Percentiles rank a stretch among this genome's conserved stretches.
Evolutionary conservation across 2,888 invertebrate genomes (phyloP).

Genomic region (Tiphia femorata): DNA sequence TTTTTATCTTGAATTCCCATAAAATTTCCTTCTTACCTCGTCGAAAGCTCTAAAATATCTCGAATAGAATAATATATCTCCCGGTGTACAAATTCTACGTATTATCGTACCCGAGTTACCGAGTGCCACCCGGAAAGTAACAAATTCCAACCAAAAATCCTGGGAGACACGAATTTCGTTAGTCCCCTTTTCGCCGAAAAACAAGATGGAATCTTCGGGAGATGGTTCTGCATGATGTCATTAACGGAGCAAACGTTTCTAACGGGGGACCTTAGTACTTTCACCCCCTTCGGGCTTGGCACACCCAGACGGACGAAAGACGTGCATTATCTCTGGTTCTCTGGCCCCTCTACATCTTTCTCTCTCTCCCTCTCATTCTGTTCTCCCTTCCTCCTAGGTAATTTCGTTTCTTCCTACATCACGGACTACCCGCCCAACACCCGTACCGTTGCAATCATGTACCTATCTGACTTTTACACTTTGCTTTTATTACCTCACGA

Average conservation of each 20-base stretch:
- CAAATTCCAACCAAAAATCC: too few species aligned
- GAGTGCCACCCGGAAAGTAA: neutral
- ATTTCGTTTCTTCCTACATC: slow-evolving; percentile 50
- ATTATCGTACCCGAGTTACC: neutral
- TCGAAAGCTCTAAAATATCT: neutral
- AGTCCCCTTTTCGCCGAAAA: slow-evolving; percentile 4
- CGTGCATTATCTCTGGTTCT: slow-evolving; percentile 46
- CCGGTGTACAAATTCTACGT: neutral
- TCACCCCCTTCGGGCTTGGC: too few species aligned
- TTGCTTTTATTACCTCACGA: slow-evolving; percentile 42
- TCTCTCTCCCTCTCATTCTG: neutral
- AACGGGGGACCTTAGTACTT: slow-evolving; percentile 28
- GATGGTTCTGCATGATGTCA: slow-evolving; percentile 31
- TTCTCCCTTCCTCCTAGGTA: slow-evolving; percentile 28
- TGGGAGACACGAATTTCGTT: neutral
- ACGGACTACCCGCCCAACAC: slow-evolving; percentile 26
- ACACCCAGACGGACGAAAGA: slow-evolving; percentile 25
- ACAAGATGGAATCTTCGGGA: slow-evolving; percentile 10
- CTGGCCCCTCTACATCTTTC: too few species aligned
- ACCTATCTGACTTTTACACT: slow-evolving; percentile 26
- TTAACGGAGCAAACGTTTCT: slow-evolving; percentile 43
- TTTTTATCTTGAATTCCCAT: too few species aligned
- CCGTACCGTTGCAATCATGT: slow-evolving; percentile 14
- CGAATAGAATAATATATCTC: neutral
- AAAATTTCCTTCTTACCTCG: too few species aligned